Percentiles rank a stretch among this genome's conserved stretches.
These are phyloP conservation scores for Nymphalis c-album DNA, from an alignment of 2,888 invertebrate species.

Conservation along the genomic window DNA sequence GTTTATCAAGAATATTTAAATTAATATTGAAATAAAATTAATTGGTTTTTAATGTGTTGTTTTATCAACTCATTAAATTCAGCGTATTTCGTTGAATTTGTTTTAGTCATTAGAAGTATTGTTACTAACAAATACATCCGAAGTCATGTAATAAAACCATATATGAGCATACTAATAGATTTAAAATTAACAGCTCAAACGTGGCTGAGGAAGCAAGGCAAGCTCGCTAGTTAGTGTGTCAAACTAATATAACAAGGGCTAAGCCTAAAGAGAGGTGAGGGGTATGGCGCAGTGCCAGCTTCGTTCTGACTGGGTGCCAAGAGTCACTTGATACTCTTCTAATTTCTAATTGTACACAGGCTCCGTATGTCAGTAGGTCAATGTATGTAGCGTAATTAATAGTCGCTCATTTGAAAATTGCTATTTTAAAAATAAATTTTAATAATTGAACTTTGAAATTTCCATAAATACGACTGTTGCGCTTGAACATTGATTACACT, in stretches of 20 bases:
- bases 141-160: background rate
- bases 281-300: slow-evolving; percentile 66
- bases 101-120: no score
- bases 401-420: no score
- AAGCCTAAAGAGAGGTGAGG: slow-evolving; percentile 58
- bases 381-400: slow-evolving; percentile 3
- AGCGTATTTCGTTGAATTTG: no score
- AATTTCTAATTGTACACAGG: slow-evolving; percentile 56
- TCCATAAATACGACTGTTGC: no score
- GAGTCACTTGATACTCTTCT: slow-evolving; percentile 63
- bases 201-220: slow-evolving; percentile 35
- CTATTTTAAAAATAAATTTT: no score
- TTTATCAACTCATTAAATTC: no score
- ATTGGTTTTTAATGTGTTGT: no score
- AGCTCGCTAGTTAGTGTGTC: slow-evolving; percentile 45
- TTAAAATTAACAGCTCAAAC: slow-evolving; percentile 32
- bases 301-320: slow-evolving; percentile 60
- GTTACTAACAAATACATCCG: no score
- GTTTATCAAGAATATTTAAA: no score
- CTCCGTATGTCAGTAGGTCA: slow-evolving; percentile 20
- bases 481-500: no score
- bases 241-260: slow-evolving; percentile 55
- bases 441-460: no score
- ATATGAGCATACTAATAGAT: slow-evolving; percentile 24
- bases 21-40: no score